Conservation (phyloP, 2,888 invertebrate species). For the Tiphia femorata region DNA sequence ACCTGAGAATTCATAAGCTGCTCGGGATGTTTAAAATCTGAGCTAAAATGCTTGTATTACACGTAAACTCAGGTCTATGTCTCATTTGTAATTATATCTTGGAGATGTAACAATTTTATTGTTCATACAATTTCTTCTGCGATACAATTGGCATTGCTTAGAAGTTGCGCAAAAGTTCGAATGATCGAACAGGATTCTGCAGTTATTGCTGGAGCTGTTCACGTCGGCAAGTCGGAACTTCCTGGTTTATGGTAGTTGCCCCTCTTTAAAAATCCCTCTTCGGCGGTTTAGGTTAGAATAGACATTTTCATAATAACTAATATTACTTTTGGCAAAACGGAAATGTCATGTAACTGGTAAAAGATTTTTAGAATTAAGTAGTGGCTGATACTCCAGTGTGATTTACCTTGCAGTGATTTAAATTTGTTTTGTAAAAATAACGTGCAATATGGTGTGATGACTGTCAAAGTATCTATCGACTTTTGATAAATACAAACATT, state of each 20-base stretch:
- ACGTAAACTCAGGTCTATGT: too few species aligned
- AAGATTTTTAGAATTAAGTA: constrained; percentile 20
- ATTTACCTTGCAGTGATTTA: constrained; percentile 5
- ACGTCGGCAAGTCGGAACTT: background rate
- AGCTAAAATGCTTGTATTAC: too few species aligned
- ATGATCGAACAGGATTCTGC: too few species aligned
- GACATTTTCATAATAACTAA: constrained; percentile 53
- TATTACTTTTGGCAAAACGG: constrained; percentile 35
- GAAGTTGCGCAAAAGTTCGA: too few species aligned
- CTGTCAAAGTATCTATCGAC: constrained; percentile 18
- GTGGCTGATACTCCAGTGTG: constrained; percentile 14
- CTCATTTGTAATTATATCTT: too few species aligned
- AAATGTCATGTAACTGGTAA: constrained; percentile 48
- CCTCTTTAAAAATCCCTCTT: too few species aligned
- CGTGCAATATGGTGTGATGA: constrained; percentile 16
- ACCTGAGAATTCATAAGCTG: too few species aligned
- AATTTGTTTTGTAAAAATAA: constrained; percentile 6
- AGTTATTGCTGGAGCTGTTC: too few species aligned
- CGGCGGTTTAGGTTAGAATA: constrained; percentile 61
- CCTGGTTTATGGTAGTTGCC: background rate
- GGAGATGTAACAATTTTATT: too few species aligned
- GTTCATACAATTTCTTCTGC: too few species aligned
- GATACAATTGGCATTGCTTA: too few species aligned
- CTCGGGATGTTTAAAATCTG: too few species aligned
- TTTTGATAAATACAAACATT: constrained; percentile 21